phyloP scores from a whole-genome alignment of 2,797 vertebrate genomes.

The Columba guinea region DNA sequence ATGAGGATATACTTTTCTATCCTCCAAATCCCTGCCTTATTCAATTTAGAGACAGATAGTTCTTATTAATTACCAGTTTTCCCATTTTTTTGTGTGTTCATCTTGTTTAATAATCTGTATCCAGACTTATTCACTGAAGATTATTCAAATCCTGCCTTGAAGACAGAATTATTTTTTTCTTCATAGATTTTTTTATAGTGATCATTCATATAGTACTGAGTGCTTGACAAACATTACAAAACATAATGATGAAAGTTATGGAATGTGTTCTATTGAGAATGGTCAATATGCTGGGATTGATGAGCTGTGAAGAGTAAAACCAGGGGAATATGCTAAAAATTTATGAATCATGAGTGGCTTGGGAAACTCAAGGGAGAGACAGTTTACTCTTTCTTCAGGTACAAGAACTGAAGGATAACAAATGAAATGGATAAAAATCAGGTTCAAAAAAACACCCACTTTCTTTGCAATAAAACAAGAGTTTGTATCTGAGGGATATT shows the following conservation, averaged over 20 bases:
- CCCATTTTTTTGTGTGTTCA: background rate
- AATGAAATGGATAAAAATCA: background rate
- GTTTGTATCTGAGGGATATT: background rate
- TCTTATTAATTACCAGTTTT: background rate
- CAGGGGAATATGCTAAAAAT: background rate
- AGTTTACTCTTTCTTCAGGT: background rate
- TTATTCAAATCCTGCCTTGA: slow-evolving; percentile 23
- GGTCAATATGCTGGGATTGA: background rate
- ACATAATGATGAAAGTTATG: background rate
- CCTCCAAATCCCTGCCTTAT: background rate
- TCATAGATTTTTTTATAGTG: background rate
- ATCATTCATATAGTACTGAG: background rate
- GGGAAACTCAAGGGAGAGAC: background rate
- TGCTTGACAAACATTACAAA: slow-evolving; percentile 4
- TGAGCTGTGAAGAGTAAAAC: background rate
- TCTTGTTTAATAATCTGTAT: background rate
- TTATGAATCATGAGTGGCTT: background rate
- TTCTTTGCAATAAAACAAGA: background rate
- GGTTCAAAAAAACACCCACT: background rate
- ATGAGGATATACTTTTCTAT: background rate
- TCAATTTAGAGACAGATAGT: background rate
- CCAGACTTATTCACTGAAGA: background rate
- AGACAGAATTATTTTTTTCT: slow-evolving; percentile 35
- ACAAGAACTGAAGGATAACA: background rate
- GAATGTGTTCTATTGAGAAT: background rate